These are phyloP conservation scores for Notodonta ziczac DNA, from an alignment of 2,888 invertebrate species.

Conservation along the genomic window DNA sequence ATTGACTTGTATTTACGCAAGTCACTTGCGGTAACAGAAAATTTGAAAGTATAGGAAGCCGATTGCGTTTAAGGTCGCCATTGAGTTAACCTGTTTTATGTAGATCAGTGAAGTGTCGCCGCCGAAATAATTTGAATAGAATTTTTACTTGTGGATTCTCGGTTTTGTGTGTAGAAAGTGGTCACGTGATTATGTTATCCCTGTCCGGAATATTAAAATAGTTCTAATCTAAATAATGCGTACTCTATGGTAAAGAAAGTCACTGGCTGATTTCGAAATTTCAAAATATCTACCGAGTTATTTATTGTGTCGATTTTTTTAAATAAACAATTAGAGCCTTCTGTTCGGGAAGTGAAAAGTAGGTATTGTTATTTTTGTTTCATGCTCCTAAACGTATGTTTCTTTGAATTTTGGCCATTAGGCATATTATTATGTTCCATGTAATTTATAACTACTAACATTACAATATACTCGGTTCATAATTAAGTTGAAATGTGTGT, in stretches of 20 bases:
- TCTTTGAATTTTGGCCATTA: no score
- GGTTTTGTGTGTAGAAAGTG: slow-evolving; percentile 14
- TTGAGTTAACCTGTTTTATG: slow-evolving; percentile 48
- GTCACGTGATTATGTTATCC: neutral
- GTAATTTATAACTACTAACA: no score
- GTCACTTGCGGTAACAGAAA: slow-evolving; percentile 47
- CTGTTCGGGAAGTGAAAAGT: no score
- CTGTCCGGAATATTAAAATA: neutral
- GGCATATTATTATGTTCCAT: no score
- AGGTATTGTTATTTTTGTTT: no score
- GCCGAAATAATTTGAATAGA: slow-evolving; percentile 23
- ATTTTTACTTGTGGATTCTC: slow-evolving; percentile 7
- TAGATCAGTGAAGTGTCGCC: slow-evolving; percentile 37
- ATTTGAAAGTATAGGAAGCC: slow-evolving; percentile 67
- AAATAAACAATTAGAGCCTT: no score
- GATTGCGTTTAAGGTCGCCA: slow-evolving; percentile 55
- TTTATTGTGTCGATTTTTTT: no score
- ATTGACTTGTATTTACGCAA: slow-evolving; percentile 52
- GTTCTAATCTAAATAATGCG: neutral
- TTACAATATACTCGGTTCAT: no score
- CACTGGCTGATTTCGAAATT: neutral
- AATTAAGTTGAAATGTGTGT: no score
- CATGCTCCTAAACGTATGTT: no score
- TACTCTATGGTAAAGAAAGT: slow-evolving; percentile 5
- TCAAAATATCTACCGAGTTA: neutral